Evolutionary conservation across 2,888 invertebrate species (phyloP).

Genomic region (Phortica okadai): DNA sequence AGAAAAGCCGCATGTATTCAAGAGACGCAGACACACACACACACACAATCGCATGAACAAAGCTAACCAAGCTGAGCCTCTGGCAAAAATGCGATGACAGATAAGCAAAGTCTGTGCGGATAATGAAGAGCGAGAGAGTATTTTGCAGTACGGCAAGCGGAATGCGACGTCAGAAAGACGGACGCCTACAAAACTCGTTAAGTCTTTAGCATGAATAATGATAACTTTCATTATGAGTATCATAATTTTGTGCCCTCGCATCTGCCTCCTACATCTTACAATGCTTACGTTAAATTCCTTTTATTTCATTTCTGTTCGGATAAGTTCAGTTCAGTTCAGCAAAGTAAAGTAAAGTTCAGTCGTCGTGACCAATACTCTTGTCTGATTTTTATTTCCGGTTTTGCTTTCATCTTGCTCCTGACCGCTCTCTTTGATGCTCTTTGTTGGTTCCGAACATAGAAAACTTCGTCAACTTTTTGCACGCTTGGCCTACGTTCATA

Average conservation of each 20-base stretch:
- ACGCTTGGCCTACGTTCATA: background rate
- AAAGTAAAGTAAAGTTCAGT: background rate
- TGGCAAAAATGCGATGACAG: background rate
- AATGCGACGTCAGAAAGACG: background rate
- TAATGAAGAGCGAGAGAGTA: background rate
- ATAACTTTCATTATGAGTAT: constrained; percentile 58
- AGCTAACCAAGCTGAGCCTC: background rate
- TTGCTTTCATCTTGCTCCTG: background rate
- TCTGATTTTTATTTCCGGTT: background rate
- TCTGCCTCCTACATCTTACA: background rate
- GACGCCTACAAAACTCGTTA: constrained; percentile 58
- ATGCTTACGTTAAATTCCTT: background rate
- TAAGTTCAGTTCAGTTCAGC: background rate
- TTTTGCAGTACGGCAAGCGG: background rate
- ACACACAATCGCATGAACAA: background rate
- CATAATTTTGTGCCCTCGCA: constrained; percentile 40
- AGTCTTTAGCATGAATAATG: constrained; percentile 71
- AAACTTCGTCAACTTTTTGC: too few species aligned
- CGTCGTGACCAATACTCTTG: background rate
- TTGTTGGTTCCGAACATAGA: too few species aligned
- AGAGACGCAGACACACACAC: background rate
- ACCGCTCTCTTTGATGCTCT: too few species aligned
- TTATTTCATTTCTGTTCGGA: too few species aligned
- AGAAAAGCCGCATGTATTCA: constrained; percentile 17
- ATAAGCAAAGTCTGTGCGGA: background rate